These are phyloP conservation scores for Gadopsis marmoratus DNA, from an alignment of 2,797 vertebrate species.

Conservation along the genomic window DNA sequence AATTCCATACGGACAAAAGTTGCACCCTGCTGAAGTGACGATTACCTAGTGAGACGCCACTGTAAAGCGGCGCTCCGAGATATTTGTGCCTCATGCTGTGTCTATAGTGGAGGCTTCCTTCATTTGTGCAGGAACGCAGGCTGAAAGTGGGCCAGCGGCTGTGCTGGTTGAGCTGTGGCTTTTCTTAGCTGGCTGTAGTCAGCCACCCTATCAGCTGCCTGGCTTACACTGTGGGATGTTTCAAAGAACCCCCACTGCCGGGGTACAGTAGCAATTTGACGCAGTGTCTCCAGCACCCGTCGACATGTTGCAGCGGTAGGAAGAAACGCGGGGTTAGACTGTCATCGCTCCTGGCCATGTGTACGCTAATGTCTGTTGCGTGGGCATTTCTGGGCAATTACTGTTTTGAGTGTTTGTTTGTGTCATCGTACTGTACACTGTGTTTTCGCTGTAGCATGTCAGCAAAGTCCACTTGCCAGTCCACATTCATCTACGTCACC, in stretches of 20 bases:
- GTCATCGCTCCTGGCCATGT: conserved; percentile 29
- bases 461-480: conserved; percentile 42
- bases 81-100: conserved; percentile 45
- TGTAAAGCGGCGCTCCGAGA: conserved; percentile 36
- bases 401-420: conserved; percentile 48
- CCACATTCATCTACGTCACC: conserved; percentile 25
- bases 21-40: neutral
- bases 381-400: conserved; percentile 55
- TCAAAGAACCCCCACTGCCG: conserved; percentile 52
- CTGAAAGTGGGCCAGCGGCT: conserved; percentile 73
- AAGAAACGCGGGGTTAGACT: conserved; percentile 19
- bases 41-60: conserved; percentile 48
- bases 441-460: conserved; percentile 34
- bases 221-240: conserved; percentile 66
- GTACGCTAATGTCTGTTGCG: conserved; percentile 39
- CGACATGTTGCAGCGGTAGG: conserved; percentile 48
- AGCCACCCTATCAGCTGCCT: conserved; percentile 66
- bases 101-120: conserved; percentile 30
- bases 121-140: conserved; percentile 40
- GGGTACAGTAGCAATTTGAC: conserved; percentile 62
- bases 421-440: conserved; percentile 3
- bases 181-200: conserved; percentile 73
- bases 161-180: conserved; percentile 56
- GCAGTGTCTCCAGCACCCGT: conserved; percentile 48
- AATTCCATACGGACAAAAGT: conserved; percentile 58